A percentile compares a stretch with the other conserved stretches of the same genome.
Evolutionary conservation across 2,888 invertebrate species (phyloP).

Genomic region (Trissolcus japonicus): DNA sequence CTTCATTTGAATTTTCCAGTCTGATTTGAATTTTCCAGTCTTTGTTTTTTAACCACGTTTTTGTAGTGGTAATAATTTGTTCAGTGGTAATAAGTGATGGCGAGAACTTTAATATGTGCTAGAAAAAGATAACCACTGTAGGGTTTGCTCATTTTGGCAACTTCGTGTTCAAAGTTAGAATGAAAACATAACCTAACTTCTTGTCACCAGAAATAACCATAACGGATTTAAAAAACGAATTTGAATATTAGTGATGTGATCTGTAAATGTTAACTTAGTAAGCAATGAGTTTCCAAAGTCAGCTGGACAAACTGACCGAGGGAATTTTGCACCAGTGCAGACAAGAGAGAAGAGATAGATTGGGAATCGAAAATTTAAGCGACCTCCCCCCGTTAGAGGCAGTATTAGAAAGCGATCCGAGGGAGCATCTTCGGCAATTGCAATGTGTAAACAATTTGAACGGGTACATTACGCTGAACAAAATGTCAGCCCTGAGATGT

Average conservation of each 20-base stretch:
- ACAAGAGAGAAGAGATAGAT: neutral
- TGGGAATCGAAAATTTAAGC: constrained; percentile 6
- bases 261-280: neutral
- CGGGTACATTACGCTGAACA: constrained; percentile 26
- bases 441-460: constrained; percentile 23
- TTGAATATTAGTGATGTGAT: neutral
- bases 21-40: neutral
- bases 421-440: constrained; percentile 23
- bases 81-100: neutral
- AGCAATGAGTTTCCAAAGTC: constrained; percentile 11
- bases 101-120: neutral
- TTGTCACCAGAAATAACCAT: neutral
- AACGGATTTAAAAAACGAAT: constrained; percentile 6
- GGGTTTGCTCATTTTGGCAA: neutral
- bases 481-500: constrained; percentile 27
- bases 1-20: neutral
- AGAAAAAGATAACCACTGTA: neutral
- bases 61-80: no score
- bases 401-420: constrained; percentile 24
- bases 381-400: neutral
- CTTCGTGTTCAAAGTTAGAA: neutral
- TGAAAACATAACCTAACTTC: constrained; percentile 12
- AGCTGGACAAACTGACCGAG: neutral
- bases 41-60: no score
- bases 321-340: constrained; percentile 22